A percentile compares a stretch with the other conserved stretches of the same genome.
phyloP scores from a whole-genome alignment of 2,888 invertebrate genomes.

The Maniola hyperantus region DNA sequence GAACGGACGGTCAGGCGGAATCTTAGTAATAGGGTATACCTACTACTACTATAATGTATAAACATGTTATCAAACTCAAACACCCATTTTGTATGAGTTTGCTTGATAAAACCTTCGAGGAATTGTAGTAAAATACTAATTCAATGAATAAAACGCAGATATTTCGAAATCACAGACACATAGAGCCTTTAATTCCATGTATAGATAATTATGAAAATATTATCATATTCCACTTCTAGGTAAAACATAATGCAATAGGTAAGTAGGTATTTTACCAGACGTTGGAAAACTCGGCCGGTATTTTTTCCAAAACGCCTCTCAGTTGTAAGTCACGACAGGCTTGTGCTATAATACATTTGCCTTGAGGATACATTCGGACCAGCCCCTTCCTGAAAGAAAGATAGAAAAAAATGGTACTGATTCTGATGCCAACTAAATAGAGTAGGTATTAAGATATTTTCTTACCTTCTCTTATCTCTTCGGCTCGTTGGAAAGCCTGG shows the following conservation, averaged over 20 bases:
- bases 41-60: no score
- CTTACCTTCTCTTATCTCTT: no score
- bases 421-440: no score
- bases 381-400: conserved; percentile 53
- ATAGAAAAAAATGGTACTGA: no score
- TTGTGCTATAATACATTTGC: conserved; percentile 54
- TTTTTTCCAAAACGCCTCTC: conserved; percentile 44
- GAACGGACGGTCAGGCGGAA: no score
- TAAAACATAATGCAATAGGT: background rate
- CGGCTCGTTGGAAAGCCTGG: no score
- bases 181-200: background rate
- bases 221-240: background rate
- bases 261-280: conserved; percentile 11
- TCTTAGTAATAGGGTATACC: no score
- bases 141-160: background rate
- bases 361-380: conserved; percentile 58
- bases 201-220: background rate
- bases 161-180: background rate
- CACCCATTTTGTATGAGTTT: no score
- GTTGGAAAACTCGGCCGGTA: conserved; percentile 44
- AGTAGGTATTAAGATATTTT: no score
- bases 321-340: conserved; percentile 52
- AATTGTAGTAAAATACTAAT: no score
- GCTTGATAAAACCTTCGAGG: no score
- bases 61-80: no score